Percentiles rank a stretch among this genome's conserved stretches.
Conservation (phyloP, 2,113 vertebrate genomes). For the Acinonyx jubatus region DNA sequence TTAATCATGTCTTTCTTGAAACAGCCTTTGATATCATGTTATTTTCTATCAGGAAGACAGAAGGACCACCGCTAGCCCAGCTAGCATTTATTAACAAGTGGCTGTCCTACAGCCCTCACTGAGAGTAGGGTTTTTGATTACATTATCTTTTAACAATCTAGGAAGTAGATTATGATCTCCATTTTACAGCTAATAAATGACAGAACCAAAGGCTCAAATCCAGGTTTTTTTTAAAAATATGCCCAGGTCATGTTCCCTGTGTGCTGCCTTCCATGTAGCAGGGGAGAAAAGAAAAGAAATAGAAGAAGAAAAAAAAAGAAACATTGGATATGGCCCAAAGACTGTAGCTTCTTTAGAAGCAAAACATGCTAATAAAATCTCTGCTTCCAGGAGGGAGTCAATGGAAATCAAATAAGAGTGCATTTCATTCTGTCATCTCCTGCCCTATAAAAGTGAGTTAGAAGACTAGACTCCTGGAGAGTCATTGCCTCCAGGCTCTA, state of each 20-base stretch:
- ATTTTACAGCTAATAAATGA: background rate
- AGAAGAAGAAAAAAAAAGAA: background rate
- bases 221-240: background rate
- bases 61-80: background rate
- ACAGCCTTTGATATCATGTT: background rate
- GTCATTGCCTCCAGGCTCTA: background rate
- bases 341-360: slow-evolving; percentile 54
- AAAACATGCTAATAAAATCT: slow-evolving; percentile 54
- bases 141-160: background rate
- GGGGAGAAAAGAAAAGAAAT: background rate
- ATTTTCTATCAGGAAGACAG: background rate
- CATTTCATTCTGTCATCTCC: slow-evolving; percentile 69
- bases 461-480: slow-evolving; percentile 24
- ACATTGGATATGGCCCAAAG: background rate
- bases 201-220: background rate
- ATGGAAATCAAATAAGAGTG: slow-evolving; percentile 26
- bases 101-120: background rate
- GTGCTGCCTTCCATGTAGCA: background rate
- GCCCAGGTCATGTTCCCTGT: background rate
- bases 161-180: background rate
- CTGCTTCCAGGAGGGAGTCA: background rate
- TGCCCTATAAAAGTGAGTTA: slow-evolving; percentile 54
- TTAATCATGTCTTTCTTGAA: background rate
- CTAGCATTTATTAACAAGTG: background rate
- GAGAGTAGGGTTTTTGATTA: background rate